Base-by-base conservation (phyloP, 2,797 vertebrate genomes). In the Sandelia bainsii region DNA sequence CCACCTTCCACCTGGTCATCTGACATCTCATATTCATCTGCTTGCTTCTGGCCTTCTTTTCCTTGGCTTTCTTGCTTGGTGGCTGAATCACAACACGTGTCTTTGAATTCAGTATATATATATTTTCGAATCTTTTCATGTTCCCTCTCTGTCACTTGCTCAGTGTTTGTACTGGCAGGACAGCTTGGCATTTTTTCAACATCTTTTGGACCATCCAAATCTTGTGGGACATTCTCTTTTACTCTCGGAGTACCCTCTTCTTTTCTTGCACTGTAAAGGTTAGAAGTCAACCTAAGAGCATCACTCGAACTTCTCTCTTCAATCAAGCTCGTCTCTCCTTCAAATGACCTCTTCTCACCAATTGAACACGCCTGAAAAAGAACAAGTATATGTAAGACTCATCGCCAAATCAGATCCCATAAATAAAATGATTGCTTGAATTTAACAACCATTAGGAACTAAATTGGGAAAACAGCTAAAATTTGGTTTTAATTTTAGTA, bases 341-440 rank as follows among this genome's bases (percentile, higher is more conserved):
- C 90, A 92, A 87, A 87, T 82, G 90, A 88, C 61, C 81, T 92
- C 89, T 81, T 90, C 86, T 86, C 86, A 77, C 82, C 90, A 86
- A 90, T 77, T 78, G 91, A 79, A 91, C 81, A 88, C n/a, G 75
- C 91, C 93, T 94, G 92, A 82, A 93, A 93, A 87, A 94, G 80
- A 94, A 92, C 82, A 92, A 93, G 91, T 91, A 93, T 87, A 92
- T 58, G 89, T 94, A 91, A 94, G 91, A 91, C 86, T 91, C 77
- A 81, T 53, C 48, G 82, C 88, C 88, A 91, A 88, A 88, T 80
- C 82, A 81, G 69, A 81, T 25, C 74, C 57, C 22, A 77, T 20
- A 23, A 81, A 79, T 69, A 78, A 83, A 83, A 90, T 79, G 39
- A 76, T 39, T 72, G 39, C 50, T 22, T 74, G 20, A 83, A 75